Conservation (phyloP, 2,797 vertebrate genomes). For the Protosalanx chinensis region DNA sequence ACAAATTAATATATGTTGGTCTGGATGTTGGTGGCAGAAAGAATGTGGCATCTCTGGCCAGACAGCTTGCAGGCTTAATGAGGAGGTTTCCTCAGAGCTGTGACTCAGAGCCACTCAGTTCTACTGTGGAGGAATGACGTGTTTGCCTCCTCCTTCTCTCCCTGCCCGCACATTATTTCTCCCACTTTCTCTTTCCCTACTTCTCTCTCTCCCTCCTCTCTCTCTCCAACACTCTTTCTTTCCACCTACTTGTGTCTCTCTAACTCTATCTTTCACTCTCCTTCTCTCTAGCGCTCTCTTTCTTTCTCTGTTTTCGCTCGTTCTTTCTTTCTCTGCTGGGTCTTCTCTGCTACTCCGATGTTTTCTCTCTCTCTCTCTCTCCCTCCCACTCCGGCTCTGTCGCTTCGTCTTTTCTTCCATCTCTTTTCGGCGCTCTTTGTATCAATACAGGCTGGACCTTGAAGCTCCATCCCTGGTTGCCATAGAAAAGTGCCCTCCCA, state of each 20-base stretch:
- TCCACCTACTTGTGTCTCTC: no score
- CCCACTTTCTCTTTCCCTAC: background rate
- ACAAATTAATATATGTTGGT: no score
- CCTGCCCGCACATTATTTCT: background rate
- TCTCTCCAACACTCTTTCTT: no score
- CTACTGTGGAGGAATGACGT: background rate
- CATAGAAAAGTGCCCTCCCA: background rate
- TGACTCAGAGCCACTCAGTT: background rate
- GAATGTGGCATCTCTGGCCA: background rate
- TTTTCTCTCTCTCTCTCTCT: background rate
- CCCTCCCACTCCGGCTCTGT: background rate
- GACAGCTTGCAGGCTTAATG: background rate
- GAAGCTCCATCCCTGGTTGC: background rate
- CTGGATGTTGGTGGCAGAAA: background rate
- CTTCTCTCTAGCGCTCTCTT: no score
- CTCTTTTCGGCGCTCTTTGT: background rate
- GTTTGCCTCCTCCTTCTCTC: background rate
- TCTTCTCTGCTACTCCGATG: background rate
- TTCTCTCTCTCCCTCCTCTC: no score
- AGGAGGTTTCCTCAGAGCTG: slow-evolving; percentile 1
- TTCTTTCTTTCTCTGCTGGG: no score
- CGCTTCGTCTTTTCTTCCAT: background rate
- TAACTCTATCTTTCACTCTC: no score
- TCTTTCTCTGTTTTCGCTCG: no score
- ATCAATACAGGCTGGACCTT: background rate